Percentiles rank a stretch among this genome's conserved stretches.
These are phyloP conservation scores for Lepus americanus DNA, from an alignment of 2,113 vertebrate species.

Conservation along the genomic window DNA sequence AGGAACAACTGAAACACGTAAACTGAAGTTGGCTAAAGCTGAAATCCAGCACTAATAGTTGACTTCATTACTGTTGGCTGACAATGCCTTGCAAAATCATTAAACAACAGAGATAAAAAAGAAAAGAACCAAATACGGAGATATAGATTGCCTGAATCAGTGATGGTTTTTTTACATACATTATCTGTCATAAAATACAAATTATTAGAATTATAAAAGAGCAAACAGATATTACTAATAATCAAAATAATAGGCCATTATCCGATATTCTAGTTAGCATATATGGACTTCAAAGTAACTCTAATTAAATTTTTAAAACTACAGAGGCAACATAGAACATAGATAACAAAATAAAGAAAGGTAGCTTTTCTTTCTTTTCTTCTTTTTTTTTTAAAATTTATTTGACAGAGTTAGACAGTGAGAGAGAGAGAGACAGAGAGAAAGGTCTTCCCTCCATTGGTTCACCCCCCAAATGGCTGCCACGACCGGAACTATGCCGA, in stretches of 20 bases:
- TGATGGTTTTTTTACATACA: not conserved
- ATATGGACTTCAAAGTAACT: not conserved
- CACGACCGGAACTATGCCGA: too few relatives aligned
- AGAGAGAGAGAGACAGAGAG: too few relatives aligned
- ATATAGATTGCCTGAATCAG: not conserved
- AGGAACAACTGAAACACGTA: not conserved
- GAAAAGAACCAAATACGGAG: not conserved
- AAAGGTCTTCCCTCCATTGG: too few relatives aligned
- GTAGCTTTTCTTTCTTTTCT: not conserved
- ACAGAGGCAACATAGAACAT: not conserved
- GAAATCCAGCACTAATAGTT: not conserved
- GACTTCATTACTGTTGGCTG: not conserved
- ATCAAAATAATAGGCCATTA: not conserved
- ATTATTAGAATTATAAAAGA: not conserved
- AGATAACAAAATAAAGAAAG: not conserved
- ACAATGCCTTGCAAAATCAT: not conserved
- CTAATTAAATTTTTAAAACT: not conserved
- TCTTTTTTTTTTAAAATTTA: too few relatives aligned
- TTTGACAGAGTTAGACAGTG: too few relatives aligned
- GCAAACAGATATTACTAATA: not conserved
- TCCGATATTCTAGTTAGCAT: not conserved
- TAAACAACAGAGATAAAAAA: not conserved
- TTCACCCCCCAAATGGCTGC: too few relatives aligned
- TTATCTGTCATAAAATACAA: not conserved
- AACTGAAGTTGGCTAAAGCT: not conserved